Conservation (phyloP, 2,113 vertebrate species). For the Gavia stellata region DNA sequence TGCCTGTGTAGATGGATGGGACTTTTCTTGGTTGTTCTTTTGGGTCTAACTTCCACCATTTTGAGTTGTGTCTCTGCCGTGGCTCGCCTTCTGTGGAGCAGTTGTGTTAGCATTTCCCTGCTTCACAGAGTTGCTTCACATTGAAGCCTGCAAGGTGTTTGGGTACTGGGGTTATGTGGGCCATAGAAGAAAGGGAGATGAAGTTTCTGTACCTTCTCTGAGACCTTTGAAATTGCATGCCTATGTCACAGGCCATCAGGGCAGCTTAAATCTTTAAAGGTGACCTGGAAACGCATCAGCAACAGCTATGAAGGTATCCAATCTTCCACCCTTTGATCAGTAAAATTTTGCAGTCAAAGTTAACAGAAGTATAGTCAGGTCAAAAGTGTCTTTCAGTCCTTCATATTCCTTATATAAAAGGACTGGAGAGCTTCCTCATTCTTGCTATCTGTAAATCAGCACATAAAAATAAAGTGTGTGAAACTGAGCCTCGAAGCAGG, state of each 20-base stretch:
- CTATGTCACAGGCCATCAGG: neutral
- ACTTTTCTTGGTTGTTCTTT: neutral
- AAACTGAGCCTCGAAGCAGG: neutral
- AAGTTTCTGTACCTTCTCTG: neutral
- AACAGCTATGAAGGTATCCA: neutral
- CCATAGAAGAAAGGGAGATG: neutral
- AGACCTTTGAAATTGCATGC: neutral
- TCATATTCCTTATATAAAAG: neutral
- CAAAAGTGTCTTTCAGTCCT: neutral
- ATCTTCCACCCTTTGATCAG: neutral
- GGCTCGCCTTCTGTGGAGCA: neutral
- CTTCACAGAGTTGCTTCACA: neutral
- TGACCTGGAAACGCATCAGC: neutral
- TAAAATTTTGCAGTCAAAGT: neutral
- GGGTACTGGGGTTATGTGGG: neutral
- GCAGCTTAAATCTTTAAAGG: neutral
- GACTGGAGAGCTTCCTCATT: neutral
- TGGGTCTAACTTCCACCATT: neutral
- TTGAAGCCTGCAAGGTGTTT: neutral
- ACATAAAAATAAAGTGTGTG: conserved; percentile 44
- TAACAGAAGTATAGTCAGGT: neutral
- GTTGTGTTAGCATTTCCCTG: neutral
- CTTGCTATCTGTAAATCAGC: neutral
- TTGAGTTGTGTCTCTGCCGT: neutral
- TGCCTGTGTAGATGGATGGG: neutral